Base-by-base conservation (phyloP, 2,797 vertebrate species). In the Sebastiscus tertius region DNA sequence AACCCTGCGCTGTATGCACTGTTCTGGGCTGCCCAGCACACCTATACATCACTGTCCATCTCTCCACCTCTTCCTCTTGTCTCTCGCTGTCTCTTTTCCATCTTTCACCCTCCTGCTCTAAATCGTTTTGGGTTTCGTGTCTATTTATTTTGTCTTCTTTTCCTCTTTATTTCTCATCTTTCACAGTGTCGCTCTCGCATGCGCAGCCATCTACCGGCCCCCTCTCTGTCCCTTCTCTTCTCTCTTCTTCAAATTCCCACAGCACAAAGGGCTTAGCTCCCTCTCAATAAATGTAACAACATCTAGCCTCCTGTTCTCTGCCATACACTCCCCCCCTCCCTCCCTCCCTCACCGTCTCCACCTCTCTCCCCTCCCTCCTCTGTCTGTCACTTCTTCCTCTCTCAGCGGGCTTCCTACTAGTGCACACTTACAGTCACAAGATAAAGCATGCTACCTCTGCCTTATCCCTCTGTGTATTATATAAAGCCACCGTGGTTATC, bases 31-130 rank as follows among this genome's bases (percentile, higher is more conserved):
- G 72, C 77, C 72, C 79, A 20, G 77, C 80, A 70, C 86, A 85
- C 71, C 86, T 68, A 90, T 94, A 89, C 82, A 92, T 93, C 90
- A 90, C 84, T 87, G 83, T 81, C 87, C 85, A 66, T 87, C 82
- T 68, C 49, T 39, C 22, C 42, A 61, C 26, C 66, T 69, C 67
- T 64, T 60, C 63, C 87, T 70, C 70, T 58, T 13, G 24, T 78
- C 79, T 75, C 49, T 33, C 29, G 39, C 75, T 60, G 27, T 82
- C 82, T 73, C 61, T 65, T 70, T 62, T 36, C 59, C 42, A 20
- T 76, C 71, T 49, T 24, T 55, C 70, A 5, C 42, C 42, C 46
- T 20, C 13, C 18, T n/a, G 55, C 49, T 55, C 63, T 63, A 70
- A 79, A 20, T 85, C 49, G 14, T 73, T 79, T 65, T 68, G 56